Evolutionary conservation across 2,797 vertebrate species (phyloP).

Genomic region (Anguilla obscura): DNA sequence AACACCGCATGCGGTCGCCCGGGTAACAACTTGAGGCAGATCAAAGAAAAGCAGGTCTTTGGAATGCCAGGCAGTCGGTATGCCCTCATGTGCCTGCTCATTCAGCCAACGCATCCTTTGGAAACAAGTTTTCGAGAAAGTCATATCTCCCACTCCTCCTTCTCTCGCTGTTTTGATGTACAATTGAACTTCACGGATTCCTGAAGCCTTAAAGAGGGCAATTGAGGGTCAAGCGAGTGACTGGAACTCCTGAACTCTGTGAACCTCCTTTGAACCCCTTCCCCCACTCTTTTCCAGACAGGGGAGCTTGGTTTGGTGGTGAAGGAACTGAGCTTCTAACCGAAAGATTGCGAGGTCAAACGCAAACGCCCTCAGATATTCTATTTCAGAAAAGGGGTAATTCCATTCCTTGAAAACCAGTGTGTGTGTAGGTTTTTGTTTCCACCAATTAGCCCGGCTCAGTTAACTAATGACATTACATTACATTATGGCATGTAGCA

Average conservation of each 20-base stretch:
- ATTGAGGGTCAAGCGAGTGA: background rate
- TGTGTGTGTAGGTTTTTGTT: background rate
- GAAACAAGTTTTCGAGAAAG: background rate
- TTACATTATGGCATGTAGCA: background rate
- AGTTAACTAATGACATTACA: background rate
- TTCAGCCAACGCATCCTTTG: background rate
- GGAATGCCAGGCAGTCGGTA: background rate
- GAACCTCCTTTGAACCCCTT: background rate
- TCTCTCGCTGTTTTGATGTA: background rate
- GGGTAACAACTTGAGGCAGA: background rate
- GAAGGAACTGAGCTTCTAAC: background rate
- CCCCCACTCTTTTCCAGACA: background rate
- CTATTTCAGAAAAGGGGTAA: background rate
- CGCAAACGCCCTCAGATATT: background rate
- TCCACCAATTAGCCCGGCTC: background rate
- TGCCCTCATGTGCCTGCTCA: background rate
- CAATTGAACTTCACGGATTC: background rate
- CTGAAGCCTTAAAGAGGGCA: background rate
- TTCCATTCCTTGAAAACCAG: background rate
- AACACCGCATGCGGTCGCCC: background rate
- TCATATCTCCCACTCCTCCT: background rate
- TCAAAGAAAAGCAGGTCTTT: slow-evolving; percentile 2
- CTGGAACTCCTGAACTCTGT: background rate
- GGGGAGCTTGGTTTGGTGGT: background rate
- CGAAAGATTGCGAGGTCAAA: background rate